phyloP scores from a whole-genome alignment of 2,888 invertebrate species.

The Caenorhabditis becei region DNA sequence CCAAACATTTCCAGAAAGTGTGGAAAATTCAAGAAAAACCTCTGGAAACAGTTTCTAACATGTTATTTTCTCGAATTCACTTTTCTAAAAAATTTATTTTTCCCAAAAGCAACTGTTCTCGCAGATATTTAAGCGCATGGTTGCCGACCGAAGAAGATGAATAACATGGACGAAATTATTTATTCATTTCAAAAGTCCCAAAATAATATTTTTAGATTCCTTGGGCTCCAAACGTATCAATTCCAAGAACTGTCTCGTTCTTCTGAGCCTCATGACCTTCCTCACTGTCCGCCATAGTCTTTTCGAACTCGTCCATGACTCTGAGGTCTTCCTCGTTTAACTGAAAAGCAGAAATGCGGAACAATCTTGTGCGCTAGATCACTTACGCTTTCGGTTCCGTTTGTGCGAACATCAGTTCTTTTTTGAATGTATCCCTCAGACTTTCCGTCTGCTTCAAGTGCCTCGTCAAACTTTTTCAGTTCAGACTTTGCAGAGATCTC shows the following conservation, averaged over 20 bases:
- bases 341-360: conserved; percentile 16
- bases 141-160: neutral
- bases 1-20: too few relatives aligned
- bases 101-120: too few relatives aligned
- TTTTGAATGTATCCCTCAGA: conserved; percentile 28
- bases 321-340: conserved; percentile 31
- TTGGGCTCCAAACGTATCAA: conserved; percentile 53
- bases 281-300: conserved; percentile 6
- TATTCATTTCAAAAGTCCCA: neutral
- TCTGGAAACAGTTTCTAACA: too few relatives aligned
- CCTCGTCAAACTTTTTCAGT: conserved; percentile 43
- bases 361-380: neutral
- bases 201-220: conserved; percentile 31
- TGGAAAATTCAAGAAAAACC: too few relatives aligned
- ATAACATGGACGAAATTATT: neutral
- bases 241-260: conserved; percentile 52
- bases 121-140: too few relatives aligned
- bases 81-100: too few relatives aligned
- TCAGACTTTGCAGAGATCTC: conserved; percentile 10
- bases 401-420: conserved; percentile 9
- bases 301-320: conserved; percentile 33
- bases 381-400: conserved; percentile 30
- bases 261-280: conserved; percentile 18
- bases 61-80: too few relatives aligned
- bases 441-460: conserved; percentile 33